Conservation (phyloP, 2,888 invertebrate species). For the Lasioglossum vierecki region DNA sequence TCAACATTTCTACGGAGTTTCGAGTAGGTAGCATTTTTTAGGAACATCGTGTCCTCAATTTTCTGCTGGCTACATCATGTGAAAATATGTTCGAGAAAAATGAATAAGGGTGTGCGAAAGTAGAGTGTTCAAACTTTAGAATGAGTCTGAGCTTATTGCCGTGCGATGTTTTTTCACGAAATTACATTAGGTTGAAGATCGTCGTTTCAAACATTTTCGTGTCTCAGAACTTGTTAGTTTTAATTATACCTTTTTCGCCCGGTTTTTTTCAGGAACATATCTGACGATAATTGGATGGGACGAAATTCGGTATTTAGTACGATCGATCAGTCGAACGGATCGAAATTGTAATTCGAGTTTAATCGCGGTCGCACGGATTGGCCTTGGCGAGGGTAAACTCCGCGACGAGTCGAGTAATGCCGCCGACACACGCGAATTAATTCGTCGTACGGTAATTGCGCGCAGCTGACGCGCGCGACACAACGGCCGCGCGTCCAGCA, state of each 20-base stretch:
- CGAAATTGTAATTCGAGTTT: constrained; percentile 60
- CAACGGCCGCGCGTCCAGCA: constrained; percentile 19
- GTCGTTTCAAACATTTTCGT: background rate
- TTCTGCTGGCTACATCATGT: no score
- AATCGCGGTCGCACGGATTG: constrained; percentile 55
- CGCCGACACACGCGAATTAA: constrained; percentile 60
- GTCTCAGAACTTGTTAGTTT: no score
- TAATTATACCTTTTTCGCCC: no score
- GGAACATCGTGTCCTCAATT: background rate
- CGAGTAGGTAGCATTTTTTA: background rate
- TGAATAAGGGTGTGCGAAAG: background rate
- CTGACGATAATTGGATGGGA: background rate
- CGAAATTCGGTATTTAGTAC: background rate
- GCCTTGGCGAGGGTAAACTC: constrained; percentile 45
- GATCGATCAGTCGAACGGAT: constrained; percentile 26
- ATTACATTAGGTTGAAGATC: background rate
- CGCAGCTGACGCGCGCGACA: constrained; percentile 37
- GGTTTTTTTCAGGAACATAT: no score
- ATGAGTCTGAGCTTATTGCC: background rate
- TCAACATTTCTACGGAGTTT: background rate
- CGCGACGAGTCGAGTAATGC: constrained; percentile 61
- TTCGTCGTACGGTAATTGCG: constrained; percentile 58
- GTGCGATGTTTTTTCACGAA: background rate
- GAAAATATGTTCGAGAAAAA: background rate
- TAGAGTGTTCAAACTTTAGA: background rate